These are phyloP conservation scores for Folsomia manolachei DNA, from an alignment of 2,888 invertebrate species.

Conservation along the genomic window DNA sequence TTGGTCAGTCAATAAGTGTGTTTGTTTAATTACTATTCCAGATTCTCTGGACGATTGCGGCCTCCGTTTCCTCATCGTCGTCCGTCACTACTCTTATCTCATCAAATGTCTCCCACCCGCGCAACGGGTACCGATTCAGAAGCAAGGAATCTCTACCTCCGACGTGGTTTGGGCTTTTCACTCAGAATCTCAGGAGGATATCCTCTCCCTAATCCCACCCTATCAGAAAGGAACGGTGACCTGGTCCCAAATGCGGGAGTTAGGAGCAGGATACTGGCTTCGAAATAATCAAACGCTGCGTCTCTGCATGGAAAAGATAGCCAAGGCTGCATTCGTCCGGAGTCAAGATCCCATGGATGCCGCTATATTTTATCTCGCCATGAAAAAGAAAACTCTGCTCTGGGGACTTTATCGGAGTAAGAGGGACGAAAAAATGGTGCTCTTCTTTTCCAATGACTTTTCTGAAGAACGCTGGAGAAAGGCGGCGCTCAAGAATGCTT, in stretches of 20 bases:
- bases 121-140: constrained; percentile 80
- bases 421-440: constrained; percentile 85
- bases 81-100: constrained; percentile 96
- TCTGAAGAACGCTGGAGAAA: constrained; percentile 90
- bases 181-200: constrained; percentile 94
- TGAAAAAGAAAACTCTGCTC: constrained; percentile 94
- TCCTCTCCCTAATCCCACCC: constrained; percentile 82
- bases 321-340: constrained; percentile 51
- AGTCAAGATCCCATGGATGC: constrained; percentile 86
- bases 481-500: constrained; percentile 97
- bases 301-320: constrained; percentile 76
- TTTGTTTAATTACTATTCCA: background rate
- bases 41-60: constrained; percentile 68
- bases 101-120: constrained; percentile 86
- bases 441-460: constrained; percentile 94
- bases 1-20: background rate
- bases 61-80: constrained; percentile 87
- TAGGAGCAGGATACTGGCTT: constrained; percentile 98
- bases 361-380: constrained; percentile 88
- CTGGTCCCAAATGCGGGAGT: constrained; percentile 86
- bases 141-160: constrained; percentile 80
- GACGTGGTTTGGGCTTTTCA: constrained; percentile 99
- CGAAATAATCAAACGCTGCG: constrained; percentile 77
- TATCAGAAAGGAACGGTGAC: constrained; percentile 79
- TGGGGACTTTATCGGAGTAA: constrained; percentile 92